A percentile compares a stretch with the other conserved stretches of the same genome.
These are phyloP conservation scores for Acrocephalus scirpaceus DNA, from an alignment of 2,797 vertebrate species.

Conservation along the genomic window DNA sequence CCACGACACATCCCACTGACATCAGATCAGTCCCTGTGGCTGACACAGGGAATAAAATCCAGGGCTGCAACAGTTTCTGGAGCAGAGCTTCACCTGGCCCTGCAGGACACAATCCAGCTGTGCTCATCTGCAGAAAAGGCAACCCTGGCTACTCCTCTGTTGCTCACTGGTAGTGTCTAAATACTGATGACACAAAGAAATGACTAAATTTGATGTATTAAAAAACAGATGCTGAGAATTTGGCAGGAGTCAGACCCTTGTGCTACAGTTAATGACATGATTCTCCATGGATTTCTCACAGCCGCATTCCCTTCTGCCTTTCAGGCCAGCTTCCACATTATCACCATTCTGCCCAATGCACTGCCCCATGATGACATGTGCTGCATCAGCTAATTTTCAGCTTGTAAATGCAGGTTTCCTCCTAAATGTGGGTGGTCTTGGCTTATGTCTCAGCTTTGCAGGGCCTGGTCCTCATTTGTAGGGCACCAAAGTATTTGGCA, in stretches of 20 bases:
- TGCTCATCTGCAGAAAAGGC: neutral
- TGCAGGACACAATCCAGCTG: neutral
- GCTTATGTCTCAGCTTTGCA: neutral
- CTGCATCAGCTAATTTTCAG: neutral
- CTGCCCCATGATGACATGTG: neutral
- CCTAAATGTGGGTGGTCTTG: conserved; percentile 12
- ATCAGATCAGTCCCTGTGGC: neutral
- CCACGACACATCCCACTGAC: too few species aligned
- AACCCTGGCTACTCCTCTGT: neutral
- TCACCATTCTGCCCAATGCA: neutral
- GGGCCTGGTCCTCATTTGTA: neutral
- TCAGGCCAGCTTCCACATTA: neutral
- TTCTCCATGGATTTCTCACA: neutral
- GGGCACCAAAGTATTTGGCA: neutral
- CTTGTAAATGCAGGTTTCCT: neutral
- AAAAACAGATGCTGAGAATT: neutral
- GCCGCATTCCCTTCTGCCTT: neutral
- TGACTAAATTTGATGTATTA: neutral
- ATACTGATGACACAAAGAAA: neutral
- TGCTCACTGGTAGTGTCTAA: neutral
- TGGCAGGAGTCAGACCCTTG: neutral
- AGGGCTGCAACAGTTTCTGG: neutral
- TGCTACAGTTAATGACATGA: neutral
- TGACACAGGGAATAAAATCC: neutral
- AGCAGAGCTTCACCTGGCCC: neutral